These are phyloP conservation scores for Corythornis vintsioides DNA, from an alignment of 2,113 vertebrate genomes.

Conservation along the genomic window DNA sequence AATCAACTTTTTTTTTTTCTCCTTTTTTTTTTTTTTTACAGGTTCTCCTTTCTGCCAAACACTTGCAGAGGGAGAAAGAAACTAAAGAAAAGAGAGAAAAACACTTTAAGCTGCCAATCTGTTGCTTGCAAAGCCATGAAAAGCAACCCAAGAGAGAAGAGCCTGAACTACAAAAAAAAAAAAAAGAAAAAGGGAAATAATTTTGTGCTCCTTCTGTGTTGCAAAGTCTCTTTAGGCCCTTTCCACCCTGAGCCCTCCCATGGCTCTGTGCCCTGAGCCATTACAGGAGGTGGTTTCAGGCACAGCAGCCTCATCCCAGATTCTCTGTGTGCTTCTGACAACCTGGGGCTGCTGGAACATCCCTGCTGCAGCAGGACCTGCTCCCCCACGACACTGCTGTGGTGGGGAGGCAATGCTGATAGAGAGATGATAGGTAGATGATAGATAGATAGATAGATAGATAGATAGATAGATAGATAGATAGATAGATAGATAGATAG, in stretches of 20 bases:
- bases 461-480: too few species aligned
- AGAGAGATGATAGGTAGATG: too few species aligned
- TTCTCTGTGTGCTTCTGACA: not conserved
- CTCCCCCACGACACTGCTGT: not conserved
- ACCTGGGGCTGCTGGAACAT: not conserved
- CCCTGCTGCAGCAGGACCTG: not conserved
- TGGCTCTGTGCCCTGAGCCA: not conserved
- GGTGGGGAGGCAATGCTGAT: too few species aligned
- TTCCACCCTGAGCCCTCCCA: not conserved
- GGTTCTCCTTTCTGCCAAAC: slow-evolving; percentile 34
- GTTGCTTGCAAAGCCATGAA: slow-evolving; percentile 21
- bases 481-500: too few species aligned
- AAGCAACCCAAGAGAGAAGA: not conserved
- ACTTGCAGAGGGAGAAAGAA: slow-evolving; percentile 9
- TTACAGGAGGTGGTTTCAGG: not conserved
- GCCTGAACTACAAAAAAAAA: not conserved
- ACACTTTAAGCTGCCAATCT: slow-evolving; percentile 38
- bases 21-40: not conserved
- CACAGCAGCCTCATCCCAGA: not conserved
- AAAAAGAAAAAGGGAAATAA: not conserved
- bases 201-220: not conserved
- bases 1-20: not conserved
- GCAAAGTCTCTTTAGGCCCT: not conserved
- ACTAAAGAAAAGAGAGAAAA: not conserved
- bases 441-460: not conserved